A percentile compares a stretch with the other conserved stretches of the same genome.
These are phyloP conservation scores for Fregata magnificens DNA, from an alignment of 2,113 vertebrate species.

Conservation along the genomic window DNA sequence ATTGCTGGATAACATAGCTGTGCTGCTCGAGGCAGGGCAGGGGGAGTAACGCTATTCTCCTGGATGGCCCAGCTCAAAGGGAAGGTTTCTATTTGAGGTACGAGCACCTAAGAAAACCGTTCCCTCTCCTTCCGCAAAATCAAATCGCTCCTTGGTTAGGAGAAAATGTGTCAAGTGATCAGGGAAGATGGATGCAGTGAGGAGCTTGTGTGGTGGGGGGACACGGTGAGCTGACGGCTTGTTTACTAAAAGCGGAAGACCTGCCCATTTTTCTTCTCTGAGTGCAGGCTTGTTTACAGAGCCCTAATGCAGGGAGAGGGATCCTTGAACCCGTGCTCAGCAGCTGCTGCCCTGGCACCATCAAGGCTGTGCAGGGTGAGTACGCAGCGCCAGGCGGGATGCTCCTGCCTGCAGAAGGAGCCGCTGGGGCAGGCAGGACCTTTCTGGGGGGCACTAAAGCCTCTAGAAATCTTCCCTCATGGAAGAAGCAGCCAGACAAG, in stretches of 20 bases:
- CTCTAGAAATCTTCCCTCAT: not conserved
- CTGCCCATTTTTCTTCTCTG: not conserved
- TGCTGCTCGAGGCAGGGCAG: not conserved
- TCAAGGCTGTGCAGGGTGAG: rapidly evolving
- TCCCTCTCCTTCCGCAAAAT: not conserved
- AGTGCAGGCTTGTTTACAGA: not conserved
- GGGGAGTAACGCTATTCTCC: not conserved
- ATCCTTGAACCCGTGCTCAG: not conserved
- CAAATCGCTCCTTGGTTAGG: not conserved
- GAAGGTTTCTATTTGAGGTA: not conserved
- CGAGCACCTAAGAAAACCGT: not conserved
- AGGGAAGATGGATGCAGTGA: not conserved
- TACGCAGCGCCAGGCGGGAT: not conserved
- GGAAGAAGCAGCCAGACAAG: not conserved
- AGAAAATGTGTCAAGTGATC: not conserved
- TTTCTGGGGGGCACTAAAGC: not conserved
- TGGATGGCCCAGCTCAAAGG: not conserved
- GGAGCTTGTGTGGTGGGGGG: not conserved
- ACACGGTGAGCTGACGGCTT: rapidly evolving
- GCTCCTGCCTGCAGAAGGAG: not conserved
- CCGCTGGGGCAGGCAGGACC: not conserved
- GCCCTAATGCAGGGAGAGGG: not conserved
- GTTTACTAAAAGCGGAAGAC: not conserved
- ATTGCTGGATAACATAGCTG: not conserved
- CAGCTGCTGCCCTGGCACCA: not conserved